Base-by-base conservation (phyloP, 2,113 vertebrate genomes). In the Laterallus jamaicensis region DNA sequence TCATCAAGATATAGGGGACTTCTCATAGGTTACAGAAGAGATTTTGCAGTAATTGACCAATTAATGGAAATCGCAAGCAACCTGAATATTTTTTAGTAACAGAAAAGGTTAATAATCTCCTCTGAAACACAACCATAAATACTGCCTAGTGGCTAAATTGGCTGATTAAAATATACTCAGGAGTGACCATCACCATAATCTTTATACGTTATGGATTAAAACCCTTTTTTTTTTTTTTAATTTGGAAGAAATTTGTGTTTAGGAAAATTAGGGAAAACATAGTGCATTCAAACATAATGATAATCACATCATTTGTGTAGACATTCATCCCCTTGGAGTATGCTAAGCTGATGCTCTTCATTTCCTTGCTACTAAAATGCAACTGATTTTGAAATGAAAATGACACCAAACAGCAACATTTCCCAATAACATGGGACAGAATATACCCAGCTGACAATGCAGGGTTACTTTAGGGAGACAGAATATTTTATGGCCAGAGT, bases 21-120 rank as follows among this genome's bases (percentile, higher is more conserved):
- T 68, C 64, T 77, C 15, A 1, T 75, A 66, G 86, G 68, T 64
- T 77, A 42, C 18, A 64, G 73, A 60, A 56, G 24, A 74, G 14
- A 37, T 54, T 90, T 82, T 63, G 86, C 10, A 70, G 42, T 78
- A 92, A 88, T 71, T 68, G 77, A 64, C 40, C 70, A 88, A 90
- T 63, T 88, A 92, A 92, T 83, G 49, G 35, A 90, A 92, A 94
- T 64, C 49, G 64, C 4, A 4, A 94, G 35, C 75, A 92, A 69
- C 63, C 47, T 86, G 59, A 94, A 90, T n/a, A 83, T 59, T 83
- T 92, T 70, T 35, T 90, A 81, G 35, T 88, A 88, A 86, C 47
- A 70, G 59, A 58, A 93, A 93, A 88, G 47, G 67, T 76, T 50
- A 81, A 71, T 78, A 86, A 77, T 91, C 8, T 3, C 20, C 56